Conservation (phyloP, 2,113 vertebrate genomes). For the Natator depressus region DNA sequence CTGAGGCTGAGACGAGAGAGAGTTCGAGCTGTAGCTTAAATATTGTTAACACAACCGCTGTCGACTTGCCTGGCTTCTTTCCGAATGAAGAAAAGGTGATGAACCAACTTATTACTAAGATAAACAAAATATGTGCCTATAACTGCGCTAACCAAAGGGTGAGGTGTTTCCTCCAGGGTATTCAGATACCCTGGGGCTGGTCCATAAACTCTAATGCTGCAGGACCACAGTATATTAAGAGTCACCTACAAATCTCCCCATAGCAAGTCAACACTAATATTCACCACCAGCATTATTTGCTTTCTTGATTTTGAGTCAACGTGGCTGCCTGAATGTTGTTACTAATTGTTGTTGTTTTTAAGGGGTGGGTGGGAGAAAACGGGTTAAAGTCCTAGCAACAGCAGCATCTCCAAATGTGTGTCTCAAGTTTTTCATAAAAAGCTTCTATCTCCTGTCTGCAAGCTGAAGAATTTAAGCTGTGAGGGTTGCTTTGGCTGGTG, state of each 20-base stretch:
- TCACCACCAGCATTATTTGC: fast-evolving
- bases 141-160: fast-evolving
- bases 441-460: background rate
- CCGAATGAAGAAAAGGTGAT: background rate
- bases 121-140: background rate
- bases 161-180: fast-evolving
- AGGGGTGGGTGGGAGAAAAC: background rate
- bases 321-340: background rate
- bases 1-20: background rate
- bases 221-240: background rate
- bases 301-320: background rate
- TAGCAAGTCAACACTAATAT: background rate
- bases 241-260: background rate
- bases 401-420: background rate
- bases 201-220: background rate
- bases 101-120: background rate
- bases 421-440: constrained; percentile 18
- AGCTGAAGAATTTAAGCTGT: background rate
- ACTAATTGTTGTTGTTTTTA: background rate
- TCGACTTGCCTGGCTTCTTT: background rate
- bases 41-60: background rate
- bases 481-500: background rate
- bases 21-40: background rate
- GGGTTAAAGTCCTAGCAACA: background rate
- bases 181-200: background rate